A percentile compares a stretch with the other conserved stretches of the same genome.
These are phyloP conservation scores for Syngnathus rostellatus DNA, from an alignment of 2,797 vertebrate species.

Conservation along the genomic window DNA sequence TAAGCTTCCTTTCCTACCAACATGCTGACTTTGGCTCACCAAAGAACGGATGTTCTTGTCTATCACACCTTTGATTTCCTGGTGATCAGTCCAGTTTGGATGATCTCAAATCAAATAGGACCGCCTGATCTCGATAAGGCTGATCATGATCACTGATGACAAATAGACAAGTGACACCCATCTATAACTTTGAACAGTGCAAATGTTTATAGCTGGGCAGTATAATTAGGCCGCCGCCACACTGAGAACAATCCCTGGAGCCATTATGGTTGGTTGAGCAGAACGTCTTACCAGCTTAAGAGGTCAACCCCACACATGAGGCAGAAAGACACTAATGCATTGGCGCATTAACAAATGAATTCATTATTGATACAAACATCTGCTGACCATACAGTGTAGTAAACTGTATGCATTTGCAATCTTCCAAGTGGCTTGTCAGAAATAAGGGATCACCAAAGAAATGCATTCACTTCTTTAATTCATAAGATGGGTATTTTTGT, in stretches of 20 bases:
- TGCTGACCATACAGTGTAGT: slow-evolving; percentile 19
- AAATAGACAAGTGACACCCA: too few species aligned
- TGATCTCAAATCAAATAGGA: background rate
- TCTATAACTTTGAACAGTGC: background rate
- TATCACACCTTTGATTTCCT: background rate
- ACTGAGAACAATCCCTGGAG: slow-evolving; percentile 40
- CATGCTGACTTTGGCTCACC: background rate
- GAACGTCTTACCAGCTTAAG: slow-evolving; percentile 35
- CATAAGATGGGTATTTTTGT: slow-evolving; percentile 62
- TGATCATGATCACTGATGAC: background rate
- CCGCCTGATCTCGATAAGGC: background rate
- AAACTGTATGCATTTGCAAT: background rate
- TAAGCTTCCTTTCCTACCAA: background rate
- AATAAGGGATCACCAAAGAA: slow-evolving; percentile 34
- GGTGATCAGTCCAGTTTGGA: background rate
- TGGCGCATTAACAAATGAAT: slow-evolving; percentile 43
- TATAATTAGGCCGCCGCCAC: slow-evolving; percentile 48
- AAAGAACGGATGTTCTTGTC: background rate
- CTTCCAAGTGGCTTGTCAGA: background rate
- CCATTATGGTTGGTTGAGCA: slow-evolving; percentile 34
- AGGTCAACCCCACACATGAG: slow-evolving; percentile 36
- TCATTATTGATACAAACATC: slow-evolving; percentile 57
- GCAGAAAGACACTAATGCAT: slow-evolving; percentile 41
- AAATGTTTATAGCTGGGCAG: slow-evolving; percentile 20
- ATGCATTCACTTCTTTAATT: slow-evolving; percentile 70